A percentile compares a stretch with the other conserved stretches of the same genome.
Conservation (phyloP, 2,113 vertebrate genomes). For the Sialia sialis region DNA sequence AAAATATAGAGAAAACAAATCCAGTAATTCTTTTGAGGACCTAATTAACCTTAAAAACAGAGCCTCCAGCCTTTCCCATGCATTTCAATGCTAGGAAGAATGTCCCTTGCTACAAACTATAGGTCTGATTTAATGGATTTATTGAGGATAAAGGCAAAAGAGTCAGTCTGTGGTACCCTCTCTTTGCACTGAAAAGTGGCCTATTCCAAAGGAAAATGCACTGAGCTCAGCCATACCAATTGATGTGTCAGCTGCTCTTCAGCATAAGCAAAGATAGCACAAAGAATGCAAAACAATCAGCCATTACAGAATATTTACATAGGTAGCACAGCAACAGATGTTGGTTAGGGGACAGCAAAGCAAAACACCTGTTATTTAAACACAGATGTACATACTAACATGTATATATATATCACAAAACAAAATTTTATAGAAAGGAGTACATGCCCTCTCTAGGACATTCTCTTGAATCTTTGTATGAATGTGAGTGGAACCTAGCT, state of each 20-base stretch:
- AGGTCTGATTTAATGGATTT: slow-evolving; percentile 40
- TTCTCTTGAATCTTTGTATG: neutral
- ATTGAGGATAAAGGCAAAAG: slow-evolving; percentile 18
- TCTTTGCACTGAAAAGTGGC: slow-evolving; percentile 10
- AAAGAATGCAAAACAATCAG: neutral
- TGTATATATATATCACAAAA: neutral
- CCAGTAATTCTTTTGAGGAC: neutral
- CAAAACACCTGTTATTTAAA: neutral
- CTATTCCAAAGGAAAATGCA: slow-evolving; percentile 13
- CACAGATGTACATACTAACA: neutral
- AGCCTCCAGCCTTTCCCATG: slow-evolving; percentile 10
- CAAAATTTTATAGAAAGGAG: neutral
- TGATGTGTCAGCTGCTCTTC: slow-evolving; percentile 9
- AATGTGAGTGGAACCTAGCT: neutral
- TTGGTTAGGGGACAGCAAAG: neutral
- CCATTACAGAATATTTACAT: neutral
- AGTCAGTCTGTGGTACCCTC: neutral
- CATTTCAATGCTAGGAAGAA: neutral
- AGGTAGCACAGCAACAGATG: neutral
- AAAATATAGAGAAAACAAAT: neutral
- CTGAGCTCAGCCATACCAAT: slow-evolving; percentile 21
- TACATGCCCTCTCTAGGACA: neutral
- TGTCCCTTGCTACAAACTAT: neutral
- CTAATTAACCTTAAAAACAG: slow-evolving; percentile 33
- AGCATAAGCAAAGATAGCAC: neutral